Conservation (phyloP, 2,797 vertebrate genomes). For the Naso thynnoides region DNA sequence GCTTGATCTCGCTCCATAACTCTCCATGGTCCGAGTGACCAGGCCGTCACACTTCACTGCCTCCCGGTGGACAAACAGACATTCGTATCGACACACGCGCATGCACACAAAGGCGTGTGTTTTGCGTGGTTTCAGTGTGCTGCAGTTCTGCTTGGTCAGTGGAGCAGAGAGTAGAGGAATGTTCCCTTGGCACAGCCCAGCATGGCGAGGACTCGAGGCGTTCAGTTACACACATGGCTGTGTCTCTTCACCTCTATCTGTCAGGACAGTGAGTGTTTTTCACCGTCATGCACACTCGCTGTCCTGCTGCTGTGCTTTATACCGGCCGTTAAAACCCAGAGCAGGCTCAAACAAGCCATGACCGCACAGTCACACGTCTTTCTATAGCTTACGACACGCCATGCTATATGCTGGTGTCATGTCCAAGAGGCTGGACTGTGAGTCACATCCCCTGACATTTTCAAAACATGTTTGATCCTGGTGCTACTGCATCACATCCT, state of each 20-base stretch:
- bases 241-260: conserved; percentile 71
- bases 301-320: conserved; percentile 35
- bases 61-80: conserved; percentile 66
- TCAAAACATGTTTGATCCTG: conserved; percentile 10
- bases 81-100: conserved; percentile 28
- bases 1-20: conserved; percentile 73
- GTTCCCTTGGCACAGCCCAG: conserved; percentile 65
- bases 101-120: conserved; percentile 24
- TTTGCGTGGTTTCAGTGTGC: conserved; percentile 51
- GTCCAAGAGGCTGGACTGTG: conserved; percentile 10
- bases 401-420: conserved; percentile 28
- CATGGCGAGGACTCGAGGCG: conserved; percentile 61
- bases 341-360: conserved; percentile 50
- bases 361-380: conserved; percentile 10
- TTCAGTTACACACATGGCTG: conserved; percentile 71
- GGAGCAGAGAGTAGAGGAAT: conserved; percentile 76
- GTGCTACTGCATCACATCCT: conserved; percentile 6
- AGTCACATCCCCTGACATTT: conserved; percentile 17
- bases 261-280: conserved; percentile 47
- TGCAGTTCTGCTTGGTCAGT: conserved; percentile 74
- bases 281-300: conserved; percentile 44
- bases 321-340: conserved; percentile 39
- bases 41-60: conserved; percentile 72
- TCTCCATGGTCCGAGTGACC: conserved; percentile 72
- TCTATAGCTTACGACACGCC: background rate